Percentiles rank a stretch among this genome's conserved stretches.
Conservation (phyloP, 2,888 invertebrate genomes). For the Amiota mariae region DNA sequence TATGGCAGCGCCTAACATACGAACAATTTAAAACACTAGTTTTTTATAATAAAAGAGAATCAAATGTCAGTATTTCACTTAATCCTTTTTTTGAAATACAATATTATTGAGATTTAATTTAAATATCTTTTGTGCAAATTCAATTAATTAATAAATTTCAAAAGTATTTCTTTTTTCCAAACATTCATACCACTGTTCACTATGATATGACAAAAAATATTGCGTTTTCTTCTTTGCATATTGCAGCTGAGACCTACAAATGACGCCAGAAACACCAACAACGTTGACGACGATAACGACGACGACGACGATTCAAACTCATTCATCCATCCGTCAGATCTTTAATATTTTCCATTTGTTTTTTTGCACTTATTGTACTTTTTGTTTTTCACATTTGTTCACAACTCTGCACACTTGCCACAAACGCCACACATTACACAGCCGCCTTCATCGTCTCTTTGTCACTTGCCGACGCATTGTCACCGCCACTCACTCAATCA, state of each 20-base stretch:
- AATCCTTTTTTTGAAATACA: too few relatives aligned
- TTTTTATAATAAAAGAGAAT: too few relatives aligned
- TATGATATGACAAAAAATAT: not conserved
- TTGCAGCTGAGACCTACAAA: constrained; percentile 10
- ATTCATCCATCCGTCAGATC: constrained; percentile 68
- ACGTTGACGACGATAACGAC: constrained; percentile 26
- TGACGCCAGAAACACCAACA: constrained; percentile 29
- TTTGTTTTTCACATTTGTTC: constrained; percentile 46
- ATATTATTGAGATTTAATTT: too few relatives aligned
- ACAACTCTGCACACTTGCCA: not conserved
- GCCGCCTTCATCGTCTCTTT: not conserved
- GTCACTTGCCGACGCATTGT: not conserved
- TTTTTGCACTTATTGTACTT: constrained; percentile 58
- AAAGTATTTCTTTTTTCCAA: too few relatives aligned
- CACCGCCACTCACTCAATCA: not conserved
- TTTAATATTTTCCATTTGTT: constrained; percentile 70
- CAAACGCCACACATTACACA: not conserved
- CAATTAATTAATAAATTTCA: too few relatives aligned
- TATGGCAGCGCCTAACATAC: too few relatives aligned
- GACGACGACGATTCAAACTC: constrained; percentile 34
- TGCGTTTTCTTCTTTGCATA: constrained; percentile 41
- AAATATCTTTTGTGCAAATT: too few relatives aligned
- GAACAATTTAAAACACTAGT: too few relatives aligned
- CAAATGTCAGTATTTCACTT: too few relatives aligned
- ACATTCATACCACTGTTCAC: too few relatives aligned